Conservation (phyloP, 2,888 invertebrate species). For the Lathronympha strigana region DNA sequence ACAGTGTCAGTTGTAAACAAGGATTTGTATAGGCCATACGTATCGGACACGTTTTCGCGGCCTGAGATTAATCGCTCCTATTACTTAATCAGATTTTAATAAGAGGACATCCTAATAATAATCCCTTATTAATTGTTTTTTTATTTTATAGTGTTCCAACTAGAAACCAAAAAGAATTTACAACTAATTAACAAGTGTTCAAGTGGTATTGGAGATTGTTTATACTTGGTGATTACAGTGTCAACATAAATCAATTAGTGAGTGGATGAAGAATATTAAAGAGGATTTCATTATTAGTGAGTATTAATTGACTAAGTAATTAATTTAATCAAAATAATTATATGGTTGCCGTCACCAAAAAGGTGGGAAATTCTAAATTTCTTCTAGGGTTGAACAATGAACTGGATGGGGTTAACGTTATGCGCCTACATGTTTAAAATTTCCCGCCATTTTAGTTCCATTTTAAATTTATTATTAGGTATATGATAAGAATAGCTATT, state of each 20-base stretch:
- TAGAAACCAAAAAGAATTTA: slow-evolving; percentile 70
- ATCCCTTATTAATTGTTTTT: slow-evolving; percentile 36
- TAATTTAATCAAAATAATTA: background rate
- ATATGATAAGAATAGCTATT: too few relatives aligned
- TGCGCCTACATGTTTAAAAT: too few relatives aligned
- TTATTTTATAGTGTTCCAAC: slow-evolving; percentile 64
- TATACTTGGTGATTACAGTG: slow-evolving; percentile 68
- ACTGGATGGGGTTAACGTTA: too few relatives aligned
- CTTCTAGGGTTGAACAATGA: too few relatives aligned
- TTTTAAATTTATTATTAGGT: too few relatives aligned
- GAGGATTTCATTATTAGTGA: slow-evolving; percentile 71
- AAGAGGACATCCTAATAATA: slow-evolving; percentile 52
- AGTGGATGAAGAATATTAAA: slow-evolving; percentile 54
- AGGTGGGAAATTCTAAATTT: too few relatives aligned
- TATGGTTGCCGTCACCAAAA: background rate
- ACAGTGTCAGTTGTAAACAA: slow-evolving; percentile 84
- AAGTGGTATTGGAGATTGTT: slow-evolving; percentile 70
- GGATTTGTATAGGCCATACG: slow-evolving; percentile 83
- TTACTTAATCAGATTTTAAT: slow-evolving; percentile 60
- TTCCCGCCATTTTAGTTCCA: too few relatives aligned
- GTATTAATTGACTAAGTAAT: slow-evolving; percentile 52
- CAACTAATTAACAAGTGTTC: slow-evolving; percentile 59
- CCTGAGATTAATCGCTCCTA: slow-evolving; percentile 60
- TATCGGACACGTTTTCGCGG: slow-evolving; percentile 74
- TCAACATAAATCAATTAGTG: slow-evolving; percentile 65